Base-by-base conservation (phyloP, 2,797 vertebrate species). In the Hippoglossus hippoglossus region DNA sequence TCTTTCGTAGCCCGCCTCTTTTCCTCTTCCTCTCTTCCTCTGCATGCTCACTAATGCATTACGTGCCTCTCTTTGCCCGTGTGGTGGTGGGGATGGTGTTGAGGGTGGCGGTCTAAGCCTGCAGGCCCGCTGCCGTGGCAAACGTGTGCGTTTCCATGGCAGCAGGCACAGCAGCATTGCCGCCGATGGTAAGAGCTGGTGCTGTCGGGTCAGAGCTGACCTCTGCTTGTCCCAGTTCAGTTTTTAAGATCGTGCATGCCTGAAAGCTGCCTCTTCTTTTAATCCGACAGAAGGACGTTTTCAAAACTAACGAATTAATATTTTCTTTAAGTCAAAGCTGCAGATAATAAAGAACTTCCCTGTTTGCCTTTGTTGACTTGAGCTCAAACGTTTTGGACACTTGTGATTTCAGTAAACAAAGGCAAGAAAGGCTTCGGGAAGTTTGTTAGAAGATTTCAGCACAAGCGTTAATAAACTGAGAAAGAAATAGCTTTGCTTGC, bases 151-250 rank as follows among this genome's bases (percentile, higher is more conserved):
- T 91, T 85, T 73, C 89, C 88, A 28, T 91, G 66, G 77, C 88
- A 82, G 89, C 84, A 62, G 87, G 47, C 4, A 39, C 72, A 57
- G 73, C 67, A 66, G 86, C 46, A n/a, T 39, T 41, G 71, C 80
- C 82, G 92, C 87, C 60, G 26, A 26, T 85, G 85, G 96, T 97
- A 96, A 96, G 91, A 93, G 93, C 90, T 83, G 96, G 85, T 95
- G 96, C 95, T 94, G 96, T 94, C 93, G 93, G 36, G 95, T 95
- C 97, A 96, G 96, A 80, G 96, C 96, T 96, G 95, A 94, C 94
- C 95, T 96, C 95, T 96, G 94, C 93, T 91, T 95, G 93, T 92
- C 86, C 63, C 54, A 66, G 36, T 41, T 18, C 50, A 69, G 25
- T 44, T 47, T 63, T 50, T 39, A 58, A 51, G 7, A 49, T 5